Percentiles rank a stretch among this genome's conserved stretches.
Evolutionary conservation across 2,888 invertebrate species (phyloP).

Genomic region (Leptinotarsa haldemani): DNA sequence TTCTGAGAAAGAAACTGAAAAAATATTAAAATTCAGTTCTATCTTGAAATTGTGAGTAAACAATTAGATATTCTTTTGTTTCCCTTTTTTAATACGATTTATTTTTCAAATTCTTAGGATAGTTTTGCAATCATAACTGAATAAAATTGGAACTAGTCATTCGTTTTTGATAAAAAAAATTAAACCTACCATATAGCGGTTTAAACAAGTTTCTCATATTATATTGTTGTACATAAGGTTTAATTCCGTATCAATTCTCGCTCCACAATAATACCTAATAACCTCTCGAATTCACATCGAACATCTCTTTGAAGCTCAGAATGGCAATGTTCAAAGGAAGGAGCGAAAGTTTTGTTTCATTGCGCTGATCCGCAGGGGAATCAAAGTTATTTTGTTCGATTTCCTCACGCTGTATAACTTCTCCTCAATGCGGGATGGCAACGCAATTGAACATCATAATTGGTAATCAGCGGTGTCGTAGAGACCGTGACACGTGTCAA

Average conservation of each 20-base stretch:
- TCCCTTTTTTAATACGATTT: no score
- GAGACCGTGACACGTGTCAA: constrained; percentile 62
- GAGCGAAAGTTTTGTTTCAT: constrained; percentile 40
- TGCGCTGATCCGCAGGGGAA: constrained; percentile 42
- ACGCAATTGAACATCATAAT: constrained; percentile 63
- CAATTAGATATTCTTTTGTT: no score
- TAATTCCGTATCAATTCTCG: not conserved
- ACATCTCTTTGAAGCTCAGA: constrained; percentile 13
- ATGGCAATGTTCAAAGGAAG: constrained; percentile 27
- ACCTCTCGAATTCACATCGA: constrained; percentile 6
- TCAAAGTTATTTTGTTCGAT: constrained; percentile 54
- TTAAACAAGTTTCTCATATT: not conserved
- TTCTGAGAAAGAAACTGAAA: no score
- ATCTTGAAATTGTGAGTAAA: no score
- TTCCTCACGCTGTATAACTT: constrained; percentile 50
- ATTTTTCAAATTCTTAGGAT: no score
- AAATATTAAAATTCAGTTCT: no score
- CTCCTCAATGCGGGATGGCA: constrained; percentile 47
- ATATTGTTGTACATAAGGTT: not conserved
- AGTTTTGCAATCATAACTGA: no score
- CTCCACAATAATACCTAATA: not conserved
- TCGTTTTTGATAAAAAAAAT: no score
- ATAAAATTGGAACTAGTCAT: no score
- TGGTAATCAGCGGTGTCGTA: constrained; percentile 60
- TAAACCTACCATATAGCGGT: no score